Base-by-base conservation (phyloP, 2,797 vertebrate species). In the Poecilia picta region DNA sequence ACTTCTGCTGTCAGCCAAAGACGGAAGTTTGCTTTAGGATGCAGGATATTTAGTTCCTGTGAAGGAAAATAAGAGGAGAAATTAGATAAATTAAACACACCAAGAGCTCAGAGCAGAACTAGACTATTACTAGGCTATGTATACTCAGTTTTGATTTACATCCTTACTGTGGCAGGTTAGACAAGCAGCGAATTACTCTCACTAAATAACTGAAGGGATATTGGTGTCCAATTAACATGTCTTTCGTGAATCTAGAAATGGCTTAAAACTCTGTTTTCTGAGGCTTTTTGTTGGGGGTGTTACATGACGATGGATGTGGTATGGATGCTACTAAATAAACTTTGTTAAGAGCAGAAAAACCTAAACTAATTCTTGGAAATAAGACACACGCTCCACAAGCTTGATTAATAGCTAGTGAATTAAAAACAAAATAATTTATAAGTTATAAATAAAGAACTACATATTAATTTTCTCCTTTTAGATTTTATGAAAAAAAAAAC, bases 1-100 rank as follows among this genome's bases (percentile, higher is more conserved):
- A 98, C 96, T 93, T 99, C 98, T 4, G 98, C 95, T 74, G 98
- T 99, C 72, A 99, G 96, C 98, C 98, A 99, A 78, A 99, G 96
- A 83, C 98, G 97, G 89, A 99, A 99, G 53, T 96, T 96, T n/a
- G 95, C 88, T 91, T 98, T 97, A 72, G 98, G 97, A 47, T 95
- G 96, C 41, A 99, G 94, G 6, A 89, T 91, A 87, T 99, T 99
- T 82, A 99, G 86, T 88, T 98, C 98, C 98, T 99, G 73, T 76
- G 75, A 74, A 90, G 25, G 41, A 73, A 78, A 25, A 55, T 85
- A 25, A 75, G 28, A 3, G 39, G 10, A 68, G 1, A 72, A 39
- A 74, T 80, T 51, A 75, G 68, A 82, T 16, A 72, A 12, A 72
- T 28, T 36, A 31, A 10, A 4, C 13, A 83, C 13, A 71, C 25